Evolutionary conservation across 2,888 invertebrate genomes (phyloP).

Genomic region (Drosophila atripex): DNA sequence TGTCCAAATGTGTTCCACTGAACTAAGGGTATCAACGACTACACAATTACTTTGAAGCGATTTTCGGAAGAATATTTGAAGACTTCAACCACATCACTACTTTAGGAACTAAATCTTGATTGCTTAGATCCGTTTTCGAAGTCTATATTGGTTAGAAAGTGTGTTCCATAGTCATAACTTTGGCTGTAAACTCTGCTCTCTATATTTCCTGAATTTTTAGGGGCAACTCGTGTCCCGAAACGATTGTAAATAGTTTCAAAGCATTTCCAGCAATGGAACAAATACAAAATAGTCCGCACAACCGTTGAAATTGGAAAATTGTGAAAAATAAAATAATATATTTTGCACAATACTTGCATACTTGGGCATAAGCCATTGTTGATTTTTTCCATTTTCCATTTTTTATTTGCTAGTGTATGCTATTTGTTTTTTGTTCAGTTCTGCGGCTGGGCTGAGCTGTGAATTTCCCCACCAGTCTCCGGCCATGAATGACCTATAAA

Average conservation of each 20-base stretch:
- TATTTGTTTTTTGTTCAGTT: slow-evolving; percentile 15
- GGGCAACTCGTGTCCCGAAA: slow-evolving; percentile 58
- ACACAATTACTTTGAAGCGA: background rate
- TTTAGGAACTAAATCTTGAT: background rate
- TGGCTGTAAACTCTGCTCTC: background rate
- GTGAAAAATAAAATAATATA: slow-evolving; percentile 63
- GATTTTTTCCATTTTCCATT: slow-evolving; percentile 11
- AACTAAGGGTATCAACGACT: background rate
- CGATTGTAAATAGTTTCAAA: slow-evolving; percentile 77
- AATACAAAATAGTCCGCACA: slow-evolving; percentile 67
- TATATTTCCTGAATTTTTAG: slow-evolving; percentile 19
- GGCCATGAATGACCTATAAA: slow-evolving; percentile 70
- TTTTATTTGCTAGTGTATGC: background rate
- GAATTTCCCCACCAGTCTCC: slow-evolving; percentile 47
- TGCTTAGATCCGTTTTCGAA: background rate
- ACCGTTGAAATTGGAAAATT: slow-evolving; percentile 56
- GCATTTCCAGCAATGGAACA: slow-evolving; percentile 79
- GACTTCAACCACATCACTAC: background rate
- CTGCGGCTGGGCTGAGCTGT: slow-evolving; percentile 28
- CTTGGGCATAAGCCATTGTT: slow-evolving; percentile 40
- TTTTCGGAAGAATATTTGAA: background rate
- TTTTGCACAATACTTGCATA: slow-evolving; percentile 38
- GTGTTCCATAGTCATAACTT: background rate
- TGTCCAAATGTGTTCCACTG: slow-evolving; percentile 5
- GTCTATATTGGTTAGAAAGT: background rate